These are phyloP conservation scores for Lasioglossum leucozonium DNA, from an alignment of 2,888 invertebrate genomes.

Conservation along the genomic window DNA sequence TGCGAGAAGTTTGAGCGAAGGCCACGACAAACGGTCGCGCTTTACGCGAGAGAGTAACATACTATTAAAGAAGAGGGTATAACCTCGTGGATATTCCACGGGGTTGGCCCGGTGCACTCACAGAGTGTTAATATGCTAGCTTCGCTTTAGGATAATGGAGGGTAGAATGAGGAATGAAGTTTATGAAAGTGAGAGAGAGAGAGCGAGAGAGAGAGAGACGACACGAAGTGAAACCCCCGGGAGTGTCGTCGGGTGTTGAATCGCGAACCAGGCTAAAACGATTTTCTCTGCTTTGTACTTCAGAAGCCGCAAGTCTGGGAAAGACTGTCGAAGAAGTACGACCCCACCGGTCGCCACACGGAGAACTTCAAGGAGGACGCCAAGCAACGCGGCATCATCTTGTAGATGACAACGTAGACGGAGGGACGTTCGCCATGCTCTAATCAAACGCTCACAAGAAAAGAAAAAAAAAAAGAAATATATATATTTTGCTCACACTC, in stretches of 20 bases:
- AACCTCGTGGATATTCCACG: not conserved
- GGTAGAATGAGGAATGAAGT: not conserved
- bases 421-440: not conserved
- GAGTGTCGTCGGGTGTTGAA: not conserved
- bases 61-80: not conserved
- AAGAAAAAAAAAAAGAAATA: too few relatives aligned
- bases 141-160: constrained; percentile 5
- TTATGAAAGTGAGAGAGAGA: not conserved
- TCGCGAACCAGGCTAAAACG: not conserved
- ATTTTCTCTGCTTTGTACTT: constrained; percentile 43
- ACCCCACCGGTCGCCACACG: constrained; percentile 88
- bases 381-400: constrained; percentile 75
- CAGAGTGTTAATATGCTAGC: constrained; percentile 2
- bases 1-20: not conserved
- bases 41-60: not conserved
- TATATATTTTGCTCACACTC: not conserved
- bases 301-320: constrained; percentile 87
- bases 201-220: not conserved
- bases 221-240: not conserved
- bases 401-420: constrained; percentile 24
- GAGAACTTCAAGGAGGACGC: constrained; percentile 88
- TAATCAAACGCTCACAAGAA: not conserved
- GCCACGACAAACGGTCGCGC: not conserved
- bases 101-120: not conserved
- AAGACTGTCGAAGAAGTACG: constrained; percentile 88